Percentiles rank a stretch among this genome's conserved stretches.
Conservation (phyloP, 2,888 invertebrate genomes). For the Capitulum mitella region DNA sequence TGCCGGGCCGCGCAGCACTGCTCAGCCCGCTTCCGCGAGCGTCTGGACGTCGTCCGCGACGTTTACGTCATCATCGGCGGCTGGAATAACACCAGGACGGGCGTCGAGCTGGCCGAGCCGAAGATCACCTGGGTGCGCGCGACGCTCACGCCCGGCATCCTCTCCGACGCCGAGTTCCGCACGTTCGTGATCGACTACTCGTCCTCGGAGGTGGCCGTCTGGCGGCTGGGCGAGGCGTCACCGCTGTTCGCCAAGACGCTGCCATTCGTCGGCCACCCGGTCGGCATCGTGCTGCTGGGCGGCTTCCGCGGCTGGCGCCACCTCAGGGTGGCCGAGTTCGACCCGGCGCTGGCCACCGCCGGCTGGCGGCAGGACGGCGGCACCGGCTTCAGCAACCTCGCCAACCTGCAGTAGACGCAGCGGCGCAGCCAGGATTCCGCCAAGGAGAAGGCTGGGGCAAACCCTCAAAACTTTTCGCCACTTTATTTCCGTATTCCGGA, state of each 20-base stretch:
- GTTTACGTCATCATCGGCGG: background rate
- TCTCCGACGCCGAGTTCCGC: background rate
- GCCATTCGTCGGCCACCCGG: background rate
- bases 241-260: background rate
- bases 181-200: background rate
- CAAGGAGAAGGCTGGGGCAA: too few species aligned
- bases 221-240: background rate
- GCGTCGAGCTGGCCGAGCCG: background rate
- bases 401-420: background rate
- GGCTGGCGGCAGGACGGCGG: background rate
- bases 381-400: background rate
- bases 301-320: background rate
- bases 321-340: background rate
- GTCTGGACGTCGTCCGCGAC: background rate
- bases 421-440: too few species aligned
- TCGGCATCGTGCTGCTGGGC: background rate
- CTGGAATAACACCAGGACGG: background rate
- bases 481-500: too few species aligned
- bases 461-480: too few species aligned
- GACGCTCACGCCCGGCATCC: background rate
- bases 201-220: background rate
- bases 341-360: background rate
- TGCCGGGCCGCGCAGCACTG: background rate
- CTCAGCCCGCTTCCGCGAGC: background rate
- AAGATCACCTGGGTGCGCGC: background rate